A percentile compares a stretch with the other conserved stretches of the same genome.
phyloP scores from a whole-genome alignment of 2,797 vertebrate species.

The Spinus olivaceus region DNA sequence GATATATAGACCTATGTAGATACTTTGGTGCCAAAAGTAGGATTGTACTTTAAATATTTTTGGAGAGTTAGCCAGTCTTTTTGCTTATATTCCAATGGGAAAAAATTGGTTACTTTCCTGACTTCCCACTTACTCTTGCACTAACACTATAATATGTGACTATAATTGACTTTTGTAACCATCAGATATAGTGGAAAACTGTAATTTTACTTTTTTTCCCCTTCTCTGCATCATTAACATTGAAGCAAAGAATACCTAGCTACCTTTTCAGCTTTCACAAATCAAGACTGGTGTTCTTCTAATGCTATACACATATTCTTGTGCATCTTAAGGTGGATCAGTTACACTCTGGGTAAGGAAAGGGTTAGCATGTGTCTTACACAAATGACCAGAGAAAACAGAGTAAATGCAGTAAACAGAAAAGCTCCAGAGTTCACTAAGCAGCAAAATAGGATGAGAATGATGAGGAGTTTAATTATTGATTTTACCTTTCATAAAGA shows the following conservation, averaged over 20 bases:
- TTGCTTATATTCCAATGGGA: background rate
- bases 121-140: background rate
- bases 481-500: background rate
- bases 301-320: background rate
- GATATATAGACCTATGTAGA: background rate
- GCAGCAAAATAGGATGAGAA: background rate
- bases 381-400: background rate
- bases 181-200: background rate
- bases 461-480: background rate
- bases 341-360: background rate
- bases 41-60: background rate
- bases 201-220: fast-evolving
- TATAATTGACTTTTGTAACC: background rate
- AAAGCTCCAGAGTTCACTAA: background rate
- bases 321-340: background rate
- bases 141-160: background rate
- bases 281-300: background rate
- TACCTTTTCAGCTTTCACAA: background rate
- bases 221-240: background rate
- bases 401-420: background rate
- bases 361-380: background rate
- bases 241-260: background rate
- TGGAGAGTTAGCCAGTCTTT: background rate
- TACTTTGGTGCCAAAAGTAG: background rate
- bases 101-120: background rate